Base-by-base conservation (phyloP, 2,113 vertebrate species). In the Ceyx melanurus region DNA sequence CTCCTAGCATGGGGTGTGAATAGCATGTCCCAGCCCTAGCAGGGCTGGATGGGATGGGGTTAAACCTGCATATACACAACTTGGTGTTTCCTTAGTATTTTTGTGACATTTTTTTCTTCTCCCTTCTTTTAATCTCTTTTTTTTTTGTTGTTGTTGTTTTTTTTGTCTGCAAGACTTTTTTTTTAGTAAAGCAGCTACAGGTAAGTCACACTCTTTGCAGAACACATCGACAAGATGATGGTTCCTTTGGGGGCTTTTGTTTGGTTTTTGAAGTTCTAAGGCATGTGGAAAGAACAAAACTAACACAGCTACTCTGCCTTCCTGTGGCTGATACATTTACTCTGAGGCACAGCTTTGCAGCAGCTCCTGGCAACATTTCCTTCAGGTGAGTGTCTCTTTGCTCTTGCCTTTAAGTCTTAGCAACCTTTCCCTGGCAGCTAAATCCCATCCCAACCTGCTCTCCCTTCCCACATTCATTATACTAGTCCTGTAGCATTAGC, bases 211-310 rank as follows among this genome's bases (percentile, higher is more conserved):
- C 6, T 62, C 13, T 5, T 17, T 56, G 21, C 57, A 54, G 68
- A 84, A 50, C 8, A 10, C 10, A 74, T 22, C 15, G 48, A 53
- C 9, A 17, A 20, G 26, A 77, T 9, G 80, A 6, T 8, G 48
- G 3, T 3, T 80, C 20, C 17, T 75, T 37, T 14, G 12, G 42
- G 2, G 0, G 0, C 6, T 43, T 42, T 56, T 26, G 5, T 50
- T 56, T 35, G 21, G 3, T 40, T 37, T 56, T 56, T 50, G 20
- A 93, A 70, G 54, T 15, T 65, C 0, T 20, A 60, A 73, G 20
- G 25, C 29, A 61, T 1, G 56, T 26, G 22, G 53, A 72, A 89
- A 82, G 43, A 72, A 43, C 9, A 76, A 72, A 72, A 21, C 54
- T 78, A 76, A 50, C 7, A 21, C 10, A 61, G 74, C 58, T 67